Conservation (phyloP, 2,797 vertebrate species). For the Xyrichtys novacula region DNA sequence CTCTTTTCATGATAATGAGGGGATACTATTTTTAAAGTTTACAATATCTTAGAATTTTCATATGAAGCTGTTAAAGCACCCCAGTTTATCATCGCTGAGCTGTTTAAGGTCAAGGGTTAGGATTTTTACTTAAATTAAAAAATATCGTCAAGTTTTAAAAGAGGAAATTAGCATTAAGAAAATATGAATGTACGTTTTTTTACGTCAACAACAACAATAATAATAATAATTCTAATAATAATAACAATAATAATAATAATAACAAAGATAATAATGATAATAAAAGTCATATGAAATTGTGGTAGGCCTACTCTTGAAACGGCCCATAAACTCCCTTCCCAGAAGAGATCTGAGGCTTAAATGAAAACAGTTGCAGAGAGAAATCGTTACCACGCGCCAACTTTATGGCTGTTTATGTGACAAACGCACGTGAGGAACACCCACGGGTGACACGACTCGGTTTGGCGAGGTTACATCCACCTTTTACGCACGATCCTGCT, state of each 20-base stretch:
- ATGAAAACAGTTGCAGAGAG: conserved; percentile 52
- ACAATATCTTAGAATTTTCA: too few species aligned
- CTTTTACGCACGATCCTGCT: conserved; percentile 60
- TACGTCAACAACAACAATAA: neutral
- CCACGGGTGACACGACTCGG: conserved; percentile 69
- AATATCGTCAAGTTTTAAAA: neutral
- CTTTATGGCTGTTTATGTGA: conserved; percentile 75
- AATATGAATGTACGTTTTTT: neutral
- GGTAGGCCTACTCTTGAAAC: neutral
- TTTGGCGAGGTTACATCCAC: conserved; percentile 62
- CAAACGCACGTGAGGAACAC: conserved; percentile 66
- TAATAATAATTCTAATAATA: conserved; percentile 1
- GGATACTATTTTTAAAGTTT: neutral
- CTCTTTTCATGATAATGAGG: neutral
- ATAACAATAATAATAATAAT: conserved; percentile 1
- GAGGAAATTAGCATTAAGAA: neutral
- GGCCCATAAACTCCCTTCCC: conserved; percentile 3
- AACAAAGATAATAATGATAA: neutral
- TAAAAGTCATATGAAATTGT: neutral
- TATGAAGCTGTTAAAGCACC: too few species aligned
- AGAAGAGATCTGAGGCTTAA: conserved; percentile 33
- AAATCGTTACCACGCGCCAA: conserved; percentile 50
- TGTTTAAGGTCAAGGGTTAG: conserved; percentile 21
- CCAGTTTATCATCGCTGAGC: too few species aligned
- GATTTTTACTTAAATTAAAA: neutral